These are phyloP conservation scores for Nasua narica DNA, from an alignment of 2,797 vertebrate species.

Conservation along the genomic window DNA sequence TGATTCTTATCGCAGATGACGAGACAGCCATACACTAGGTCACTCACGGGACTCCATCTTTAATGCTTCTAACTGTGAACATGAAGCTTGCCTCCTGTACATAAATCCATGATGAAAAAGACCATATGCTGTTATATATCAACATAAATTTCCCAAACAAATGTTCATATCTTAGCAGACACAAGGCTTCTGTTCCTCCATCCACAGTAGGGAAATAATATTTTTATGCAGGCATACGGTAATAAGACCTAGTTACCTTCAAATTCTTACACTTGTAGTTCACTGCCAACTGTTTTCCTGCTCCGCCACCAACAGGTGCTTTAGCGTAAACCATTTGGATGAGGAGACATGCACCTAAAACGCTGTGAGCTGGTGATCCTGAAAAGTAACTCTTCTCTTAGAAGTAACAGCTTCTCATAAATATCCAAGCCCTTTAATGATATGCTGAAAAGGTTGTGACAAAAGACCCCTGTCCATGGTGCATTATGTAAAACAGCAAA, in stretches of 20 bases:
- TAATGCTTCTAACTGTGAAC: constrained; percentile 84
- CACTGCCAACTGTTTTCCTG: constrained; percentile 68
- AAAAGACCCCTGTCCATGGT: background rate
- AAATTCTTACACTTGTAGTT: constrained; percentile 66
- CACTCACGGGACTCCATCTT: constrained; percentile 82
- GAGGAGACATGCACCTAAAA: constrained; percentile 42
- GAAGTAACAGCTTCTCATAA: constrained; percentile 69
- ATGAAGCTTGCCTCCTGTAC: constrained; percentile 87
- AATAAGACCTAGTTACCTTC: constrained; percentile 76
- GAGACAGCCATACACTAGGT: constrained; percentile 83
- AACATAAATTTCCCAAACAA: constrained; percentile 83
- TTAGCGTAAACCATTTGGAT: constrained; percentile 8
- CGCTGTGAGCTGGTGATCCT: background rate
- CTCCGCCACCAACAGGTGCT: constrained; percentile 65
- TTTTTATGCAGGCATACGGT: constrained; percentile 76
- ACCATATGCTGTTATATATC: constrained; percentile 83
- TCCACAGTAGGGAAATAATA: constrained; percentile 79
- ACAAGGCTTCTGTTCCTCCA: constrained; percentile 80
- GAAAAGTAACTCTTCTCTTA: constrained; percentile 20
- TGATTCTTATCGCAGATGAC: constrained; percentile 85
- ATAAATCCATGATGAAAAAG: constrained; percentile 78
- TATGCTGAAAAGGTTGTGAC: constrained; percentile 14
- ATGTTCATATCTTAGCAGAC: constrained; percentile 82
- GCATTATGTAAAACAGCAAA: constrained; percentile 36
- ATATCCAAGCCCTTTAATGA: constrained; percentile 46